phyloP scores from a whole-genome alignment of 2,888 invertebrate genomes.

The Fragum fragum region DNA sequence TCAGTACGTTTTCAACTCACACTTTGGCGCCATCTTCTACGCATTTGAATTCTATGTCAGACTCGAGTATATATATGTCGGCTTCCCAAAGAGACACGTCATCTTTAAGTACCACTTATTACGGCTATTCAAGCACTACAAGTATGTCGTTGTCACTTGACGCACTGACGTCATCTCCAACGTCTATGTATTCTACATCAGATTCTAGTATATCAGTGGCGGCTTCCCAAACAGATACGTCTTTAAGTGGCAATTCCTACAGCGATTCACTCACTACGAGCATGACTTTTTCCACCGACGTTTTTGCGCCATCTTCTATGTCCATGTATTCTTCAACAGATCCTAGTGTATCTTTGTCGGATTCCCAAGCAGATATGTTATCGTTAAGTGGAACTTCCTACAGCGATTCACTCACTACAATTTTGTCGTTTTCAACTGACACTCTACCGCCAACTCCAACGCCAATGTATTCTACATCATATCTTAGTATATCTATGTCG shows the following conservation, averaged over 20 bases:
- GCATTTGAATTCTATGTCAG: not conserved
- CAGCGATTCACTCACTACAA: too few species aligned
- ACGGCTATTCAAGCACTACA: not conserved
- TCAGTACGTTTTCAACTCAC: too few species aligned
- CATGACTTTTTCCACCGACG: not conserved
- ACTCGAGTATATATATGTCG: not conserved
- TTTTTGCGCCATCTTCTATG: not conserved
- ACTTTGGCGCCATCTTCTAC: not conserved
- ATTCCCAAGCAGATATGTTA: too few species aligned
- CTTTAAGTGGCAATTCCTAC: not conserved
- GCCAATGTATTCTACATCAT: too few species aligned
- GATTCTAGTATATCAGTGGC: not conserved
- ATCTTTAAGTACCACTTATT: too few species aligned
- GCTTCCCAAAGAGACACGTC: too few species aligned
- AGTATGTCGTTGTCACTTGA: not conserved
- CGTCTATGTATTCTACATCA: not conserved
- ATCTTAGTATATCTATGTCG: too few species aligned
- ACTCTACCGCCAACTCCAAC: too few species aligned
- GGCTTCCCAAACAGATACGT: too few species aligned
- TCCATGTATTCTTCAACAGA: not conserved
- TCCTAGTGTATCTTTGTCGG: not conserved
- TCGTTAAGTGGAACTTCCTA: too few species aligned
- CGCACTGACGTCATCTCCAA: not conserved
- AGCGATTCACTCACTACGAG: not conserved
- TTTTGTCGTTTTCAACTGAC: too few species aligned